Conservation (phyloP, 2,888 invertebrate species). For the Gryllus longicercus region DNA sequence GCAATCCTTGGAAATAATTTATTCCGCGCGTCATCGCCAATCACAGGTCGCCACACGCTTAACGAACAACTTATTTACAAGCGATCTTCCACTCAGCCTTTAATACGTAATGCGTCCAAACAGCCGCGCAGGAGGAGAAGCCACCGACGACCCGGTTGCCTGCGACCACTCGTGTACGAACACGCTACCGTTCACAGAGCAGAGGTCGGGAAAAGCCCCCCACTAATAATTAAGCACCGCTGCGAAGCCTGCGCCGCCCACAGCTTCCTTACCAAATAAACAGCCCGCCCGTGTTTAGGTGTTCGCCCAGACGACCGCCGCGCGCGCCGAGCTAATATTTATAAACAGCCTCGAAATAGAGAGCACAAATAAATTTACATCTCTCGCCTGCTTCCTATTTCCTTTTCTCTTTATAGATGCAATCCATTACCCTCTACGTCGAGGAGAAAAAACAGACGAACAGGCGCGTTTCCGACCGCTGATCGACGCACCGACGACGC, state of each 20-base stretch:
- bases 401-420: background rate
- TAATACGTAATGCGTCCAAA: too few species aligned
- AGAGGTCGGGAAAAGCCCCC: too few species aligned
- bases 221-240: background rate
- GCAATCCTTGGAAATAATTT: too few species aligned
- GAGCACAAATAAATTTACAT: background rate
- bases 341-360: conserved; percentile 17
- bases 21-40: too few species aligned
- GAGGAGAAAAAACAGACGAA: background rate
- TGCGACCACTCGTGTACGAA: too few species aligned
- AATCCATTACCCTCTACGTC: background rate
- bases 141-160: too few species aligned
- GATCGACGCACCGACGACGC: too few species aligned
- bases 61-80: too few species aligned
- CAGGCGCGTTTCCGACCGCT: background rate
- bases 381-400: background rate
- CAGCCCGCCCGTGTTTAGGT: background rate
- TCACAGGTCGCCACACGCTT: too few species aligned
- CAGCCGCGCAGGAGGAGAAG: too few species aligned
- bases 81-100: too few species aligned
- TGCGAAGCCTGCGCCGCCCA: background rate
- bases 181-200: too few species aligned
- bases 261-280: conserved; percentile 1
- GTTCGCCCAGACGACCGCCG: background rate
- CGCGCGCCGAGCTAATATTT: background rate